A percentile compares a stretch with the other conserved stretches of the same genome.
phyloP scores from a whole-genome alignment of 2,888 invertebrate genomes.

The Dynastes hyllus region DNA sequence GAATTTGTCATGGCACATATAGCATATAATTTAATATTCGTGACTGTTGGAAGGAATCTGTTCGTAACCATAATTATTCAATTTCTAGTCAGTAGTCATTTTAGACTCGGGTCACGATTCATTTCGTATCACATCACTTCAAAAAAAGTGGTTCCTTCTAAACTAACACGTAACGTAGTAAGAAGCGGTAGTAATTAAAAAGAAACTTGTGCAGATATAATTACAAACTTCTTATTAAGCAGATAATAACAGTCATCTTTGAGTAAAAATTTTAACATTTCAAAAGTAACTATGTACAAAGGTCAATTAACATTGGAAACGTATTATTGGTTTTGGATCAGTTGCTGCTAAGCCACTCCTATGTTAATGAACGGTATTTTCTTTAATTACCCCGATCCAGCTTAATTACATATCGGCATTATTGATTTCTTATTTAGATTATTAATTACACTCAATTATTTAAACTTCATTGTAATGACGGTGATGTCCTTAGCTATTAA shows the following conservation, averaged over 20 bases:
- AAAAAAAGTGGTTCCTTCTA: neutral
- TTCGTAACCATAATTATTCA: conserved; percentile 24
- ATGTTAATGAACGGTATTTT: no score
- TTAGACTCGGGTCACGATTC: conserved; percentile 24
- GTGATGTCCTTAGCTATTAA: no score
- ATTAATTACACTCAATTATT: neutral
- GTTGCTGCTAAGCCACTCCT: no score
- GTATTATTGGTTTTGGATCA: no score
- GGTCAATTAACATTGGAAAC: no score
- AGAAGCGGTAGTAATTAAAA: conserved; percentile 3
- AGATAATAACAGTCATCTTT: no score
- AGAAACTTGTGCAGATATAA: neutral
- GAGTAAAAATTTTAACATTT: no score
- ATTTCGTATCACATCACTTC: conserved; percentile 25
- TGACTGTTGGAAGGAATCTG: conserved; percentile 23
- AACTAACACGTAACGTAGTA: neutral
- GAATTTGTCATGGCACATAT: conserved; percentile 30
- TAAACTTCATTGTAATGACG: neutral
- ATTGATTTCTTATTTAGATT: conserved; percentile 8
- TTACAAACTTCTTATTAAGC: no score
- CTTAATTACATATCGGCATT: neutral
- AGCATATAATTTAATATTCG: conserved; percentile 37
- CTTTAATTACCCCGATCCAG: neutral
- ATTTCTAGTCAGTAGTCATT: conserved; percentile 26
- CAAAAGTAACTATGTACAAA: no score